Evolutionary conservation across 1,140 invertebrate species (phyloP), one percentile per base, ranked within the genome.

Genomic region (Drosophila nigromelanica): DNA sequence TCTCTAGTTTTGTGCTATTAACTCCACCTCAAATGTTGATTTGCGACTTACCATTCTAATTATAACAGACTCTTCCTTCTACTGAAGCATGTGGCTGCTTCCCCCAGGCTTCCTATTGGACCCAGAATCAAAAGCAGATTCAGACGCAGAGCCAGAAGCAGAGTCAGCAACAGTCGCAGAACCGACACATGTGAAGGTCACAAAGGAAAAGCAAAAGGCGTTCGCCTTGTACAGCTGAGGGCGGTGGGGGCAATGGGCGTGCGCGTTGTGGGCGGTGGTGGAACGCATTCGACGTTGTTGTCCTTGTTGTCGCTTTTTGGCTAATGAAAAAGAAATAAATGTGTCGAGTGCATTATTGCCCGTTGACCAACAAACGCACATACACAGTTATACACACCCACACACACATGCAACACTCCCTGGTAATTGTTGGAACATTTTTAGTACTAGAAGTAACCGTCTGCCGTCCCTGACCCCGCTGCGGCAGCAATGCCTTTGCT

Each of bases 241-340:
- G 15, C 5, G 11, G 1, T 12, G 14, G 39, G 0, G 8, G 24
- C 33, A 12, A 12, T n/a, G 21, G 37, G 21, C 7, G 42, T 30
- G 21, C 18, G 63, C 24, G 39, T 30, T 73, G 56, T 42, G 21
- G 33, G 70, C 40, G 40, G 48, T 73, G 56, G 51, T 70, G 45
- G 48, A 55, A 48, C 40, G 51, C 39, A 61, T 62, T 70, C 21
- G 37, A 6, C 21, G 48, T 61, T 42, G 42, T 55, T 42, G 48
- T 70, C 43, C 48, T 61, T 62, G 43, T 61, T 50, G 63, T 80
- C 72, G 68, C 82, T 81, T 86, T 78, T 86, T 81, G 87, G 79
- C 89, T 90, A 90, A 90, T 90, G 89, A 90, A 90, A 90, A 90
- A 90, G 89, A 89, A 90, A 90, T 90, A 90, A 90, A 90, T 89